Base-by-base conservation (phyloP, 2,888 invertebrate species). In the Lithophane socia region DNA sequence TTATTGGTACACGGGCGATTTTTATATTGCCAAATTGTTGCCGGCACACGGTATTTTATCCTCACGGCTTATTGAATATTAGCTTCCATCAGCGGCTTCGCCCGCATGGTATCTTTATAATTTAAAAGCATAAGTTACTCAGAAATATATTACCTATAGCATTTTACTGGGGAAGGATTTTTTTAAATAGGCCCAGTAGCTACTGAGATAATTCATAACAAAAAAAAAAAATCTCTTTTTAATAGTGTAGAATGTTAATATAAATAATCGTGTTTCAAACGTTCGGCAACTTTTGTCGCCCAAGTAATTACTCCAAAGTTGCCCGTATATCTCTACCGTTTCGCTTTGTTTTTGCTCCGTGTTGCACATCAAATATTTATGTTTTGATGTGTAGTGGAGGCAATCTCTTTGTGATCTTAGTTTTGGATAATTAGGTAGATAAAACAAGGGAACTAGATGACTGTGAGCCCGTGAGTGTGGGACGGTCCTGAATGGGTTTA, bases 381-480 rank as follows among this genome's bases (percentile, higher is more conserved):
- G 72, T 54, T 58, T 8, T 73, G 68, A 86, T 83, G 82, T 77
- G 56, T 86, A 76, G 73, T 69, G 72, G 65, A 86, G 42, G 71
- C 58, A 72, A 76, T 79, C 86, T 84, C 84, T 85, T 84, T 83
- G 86, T 80, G 74, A 66, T 69, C 80, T 75, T 73, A 79, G 78
- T 82, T 86, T 78, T 66, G 82, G 58, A 68, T 83, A 77, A 77
- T 83, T 78, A 60, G 58, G 49, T 58, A 69, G 58, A 72, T 71
- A 79, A 66, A 82, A 68, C 54, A 52, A 42, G 58, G 74, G 60
- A 61, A 72, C 56, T 64, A 18, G 29, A 18, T 60, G 47, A 42
- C 13, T 49, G 18, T 29, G 13, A 16, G 37, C n/a, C 7, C 13
- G 24, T 58, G 24, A 56, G 58, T 47, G 73, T 84, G 13, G 70